Percentiles rank a stretch among this genome's conserved stretches.
These are phyloP conservation scores for Scophthalmus maximus DNA, from an alignment of 2,113 vertebrate species.

Conservation along the genomic window DNA sequence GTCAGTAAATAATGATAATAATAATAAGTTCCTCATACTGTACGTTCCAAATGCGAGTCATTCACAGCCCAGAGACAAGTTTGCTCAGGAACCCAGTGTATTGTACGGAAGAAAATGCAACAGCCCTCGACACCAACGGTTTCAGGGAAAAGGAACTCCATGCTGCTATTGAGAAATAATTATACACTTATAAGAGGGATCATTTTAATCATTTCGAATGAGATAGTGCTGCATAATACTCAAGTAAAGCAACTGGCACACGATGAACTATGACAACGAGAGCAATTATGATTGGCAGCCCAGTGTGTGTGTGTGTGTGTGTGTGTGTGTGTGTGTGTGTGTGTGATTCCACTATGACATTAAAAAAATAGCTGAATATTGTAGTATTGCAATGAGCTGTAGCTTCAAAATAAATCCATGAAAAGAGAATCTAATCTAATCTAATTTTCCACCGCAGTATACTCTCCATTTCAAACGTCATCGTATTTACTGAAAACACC, in stretches of 20 bases:
- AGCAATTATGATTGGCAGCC: slow-evolving; percentile 6
- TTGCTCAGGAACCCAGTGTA: slow-evolving; percentile 14
- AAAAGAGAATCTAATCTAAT: not conserved
- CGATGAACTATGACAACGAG: slow-evolving; percentile 14
- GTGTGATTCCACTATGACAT: slow-evolving; percentile 4
- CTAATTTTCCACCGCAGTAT: not conserved
- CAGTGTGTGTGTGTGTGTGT: not conserved
- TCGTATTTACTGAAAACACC: not conserved
- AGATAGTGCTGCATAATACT: not conserved
- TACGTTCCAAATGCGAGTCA: slow-evolving; percentile 25
- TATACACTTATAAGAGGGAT: slow-evolving; percentile 9
- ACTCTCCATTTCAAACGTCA: not conserved
- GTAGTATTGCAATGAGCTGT: not conserved
- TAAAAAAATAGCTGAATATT: not conserved
- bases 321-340: not conserved
- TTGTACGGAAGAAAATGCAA: slow-evolving; percentile 12
- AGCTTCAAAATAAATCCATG: not conserved
- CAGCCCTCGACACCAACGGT: slow-evolving; percentile 9
- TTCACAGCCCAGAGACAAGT: slow-evolving; percentile 19
- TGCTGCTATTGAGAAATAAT: slow-evolving; percentile 53
- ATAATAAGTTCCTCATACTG: slow-evolving; percentile 11
- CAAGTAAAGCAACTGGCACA: slow-evolving; percentile 24
- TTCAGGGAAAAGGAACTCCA: slow-evolving; percentile 25
- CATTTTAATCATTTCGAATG: slow-evolving; percentile 39
- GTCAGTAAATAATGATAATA: slow-evolving; percentile 11